Evolutionary conservation across 2,113 vertebrate species (phyloP).

Genomic region (Stegastes partitus): DNA sequence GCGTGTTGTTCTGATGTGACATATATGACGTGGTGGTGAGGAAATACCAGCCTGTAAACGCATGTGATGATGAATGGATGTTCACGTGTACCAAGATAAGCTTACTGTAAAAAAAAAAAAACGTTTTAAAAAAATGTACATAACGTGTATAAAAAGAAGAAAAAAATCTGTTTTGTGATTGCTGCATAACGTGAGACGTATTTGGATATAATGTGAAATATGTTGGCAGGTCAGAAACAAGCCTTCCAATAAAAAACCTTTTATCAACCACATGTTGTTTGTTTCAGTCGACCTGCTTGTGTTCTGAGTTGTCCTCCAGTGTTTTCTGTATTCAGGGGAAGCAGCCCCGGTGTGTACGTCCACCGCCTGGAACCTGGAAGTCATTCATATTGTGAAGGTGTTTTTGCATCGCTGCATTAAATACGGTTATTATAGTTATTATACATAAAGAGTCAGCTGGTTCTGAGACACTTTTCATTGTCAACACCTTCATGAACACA

Average conservation of each 20-base stretch:
- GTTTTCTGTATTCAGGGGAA: background rate
- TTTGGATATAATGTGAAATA: slow-evolving; percentile 42
- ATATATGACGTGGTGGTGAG: slow-evolving; percentile 33
- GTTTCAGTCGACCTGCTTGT: background rate
- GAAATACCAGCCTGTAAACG: slow-evolving; percentile 56
- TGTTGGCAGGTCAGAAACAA: slow-evolving; percentile 32
- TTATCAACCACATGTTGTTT: background rate
- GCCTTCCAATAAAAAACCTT: slow-evolving; percentile 54
- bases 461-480: too few species aligned
- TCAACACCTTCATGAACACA: too few species aligned
- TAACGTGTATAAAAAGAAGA: slow-evolving; percentile 62
- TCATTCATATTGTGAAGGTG: too few species aligned
- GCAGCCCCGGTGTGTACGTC: background rate
- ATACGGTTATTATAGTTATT: too few species aligned
- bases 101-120: slow-evolving; percentile 58
- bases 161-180: slow-evolving; percentile 64
- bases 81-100: slow-evolving; percentile 65
- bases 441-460: too few species aligned
- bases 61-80: slow-evolving; percentile 56
- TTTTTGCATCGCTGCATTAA: too few species aligned
- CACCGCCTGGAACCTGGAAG: too few species aligned
- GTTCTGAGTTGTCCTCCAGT: background rate
- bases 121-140: slow-evolving; percentile 61
- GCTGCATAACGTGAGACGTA: slow-evolving; percentile 48
- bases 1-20: slow-evolving; percentile 29